Evolutionary conservation across 2,797 vertebrate genomes (phyloP).

Genomic region (Fistularia tabacaria): DNA sequence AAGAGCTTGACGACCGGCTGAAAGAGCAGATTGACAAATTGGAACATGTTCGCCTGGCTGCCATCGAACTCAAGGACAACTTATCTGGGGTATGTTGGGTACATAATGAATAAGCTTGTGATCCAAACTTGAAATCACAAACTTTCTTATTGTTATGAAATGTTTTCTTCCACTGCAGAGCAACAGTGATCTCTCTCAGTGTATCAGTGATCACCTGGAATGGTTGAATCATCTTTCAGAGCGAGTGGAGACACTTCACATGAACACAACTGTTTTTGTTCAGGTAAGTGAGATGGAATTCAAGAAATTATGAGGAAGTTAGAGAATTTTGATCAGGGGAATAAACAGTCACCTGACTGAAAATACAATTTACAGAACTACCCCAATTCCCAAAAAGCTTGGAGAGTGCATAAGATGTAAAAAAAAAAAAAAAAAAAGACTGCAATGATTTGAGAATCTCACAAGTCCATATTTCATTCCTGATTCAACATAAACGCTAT

Average conservation of each 20-base stretch:
- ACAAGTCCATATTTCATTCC: no score
- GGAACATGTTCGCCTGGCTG: conserved; percentile 74
- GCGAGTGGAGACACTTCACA: conserved; percentile 74
- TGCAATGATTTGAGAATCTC: no score
- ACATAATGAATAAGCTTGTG: background rate
- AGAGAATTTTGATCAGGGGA: no score
- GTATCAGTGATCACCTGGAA: conserved; percentile 70
- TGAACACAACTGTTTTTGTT: conserved; percentile 75
- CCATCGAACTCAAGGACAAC: conserved; percentile 67
- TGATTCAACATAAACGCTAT: no score
- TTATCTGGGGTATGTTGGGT: conserved; percentile 55
- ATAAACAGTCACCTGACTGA: background rate
- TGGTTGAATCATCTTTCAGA: conserved; percentile 73
- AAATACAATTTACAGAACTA: no score
- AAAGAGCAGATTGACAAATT: conserved; percentile 78
- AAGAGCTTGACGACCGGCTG: conserved; percentile 77
- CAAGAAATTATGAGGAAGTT: background rate
- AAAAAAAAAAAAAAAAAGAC: no score
- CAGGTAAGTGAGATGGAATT: conserved; percentile 59
- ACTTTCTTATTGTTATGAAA: background rate
- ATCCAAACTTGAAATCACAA: no score
- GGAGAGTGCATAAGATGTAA: no score
- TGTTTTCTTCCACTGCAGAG: conserved; percentile 41
- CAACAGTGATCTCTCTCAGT: conserved; percentile 65
- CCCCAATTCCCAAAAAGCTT: no score